A percentile compares a stretch with the other conserved stretches of the same genome.
phyloP scores from a whole-genome alignment of 2,888 invertebrate genomes.

The Lymantria monacha region DNA sequence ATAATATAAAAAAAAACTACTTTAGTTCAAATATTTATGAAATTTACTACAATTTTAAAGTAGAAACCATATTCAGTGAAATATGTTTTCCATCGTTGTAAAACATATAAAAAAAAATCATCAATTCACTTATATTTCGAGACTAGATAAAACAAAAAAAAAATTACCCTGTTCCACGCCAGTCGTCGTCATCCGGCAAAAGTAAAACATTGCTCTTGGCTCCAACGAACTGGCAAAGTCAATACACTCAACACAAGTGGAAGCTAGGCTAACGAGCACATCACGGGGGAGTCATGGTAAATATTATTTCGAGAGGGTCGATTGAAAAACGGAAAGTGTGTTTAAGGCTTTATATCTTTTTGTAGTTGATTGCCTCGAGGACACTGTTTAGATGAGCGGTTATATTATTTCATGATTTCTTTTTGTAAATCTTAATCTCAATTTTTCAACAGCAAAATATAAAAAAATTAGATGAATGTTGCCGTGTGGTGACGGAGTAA shows the following conservation, averaged over 20 bases:
- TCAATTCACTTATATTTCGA: constrained; percentile 11
- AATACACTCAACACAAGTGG: constrained; percentile 57
- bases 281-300: constrained; percentile 54
- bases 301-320: constrained; percentile 56
- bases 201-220: constrained; percentile 49
- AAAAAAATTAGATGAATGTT: too few relatives aligned
- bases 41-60: too few relatives aligned
- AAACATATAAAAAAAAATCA: not conserved
- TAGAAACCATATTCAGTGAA: not conserved
- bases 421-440: too few relatives aligned
- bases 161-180: constrained; percentile 30
- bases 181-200: constrained; percentile 29
- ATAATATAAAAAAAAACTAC: too few relatives aligned
- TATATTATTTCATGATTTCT: not conserved
- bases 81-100: not conserved
- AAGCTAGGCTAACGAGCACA: constrained; percentile 61
- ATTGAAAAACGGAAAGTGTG: constrained; percentile 39
- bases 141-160: constrained; percentile 17
- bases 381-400: not conserved
- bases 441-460: too few relatives aligned
- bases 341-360: constrained; percentile 22
- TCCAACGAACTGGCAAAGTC: constrained; percentile 71
- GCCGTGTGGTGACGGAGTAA: too few relatives aligned
- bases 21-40: too few relatives aligned
- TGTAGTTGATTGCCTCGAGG: constrained; percentile 7